Conservation (phyloP, 1,140 invertebrate genomes). For the Philopotamus ludificatus region DNA sequence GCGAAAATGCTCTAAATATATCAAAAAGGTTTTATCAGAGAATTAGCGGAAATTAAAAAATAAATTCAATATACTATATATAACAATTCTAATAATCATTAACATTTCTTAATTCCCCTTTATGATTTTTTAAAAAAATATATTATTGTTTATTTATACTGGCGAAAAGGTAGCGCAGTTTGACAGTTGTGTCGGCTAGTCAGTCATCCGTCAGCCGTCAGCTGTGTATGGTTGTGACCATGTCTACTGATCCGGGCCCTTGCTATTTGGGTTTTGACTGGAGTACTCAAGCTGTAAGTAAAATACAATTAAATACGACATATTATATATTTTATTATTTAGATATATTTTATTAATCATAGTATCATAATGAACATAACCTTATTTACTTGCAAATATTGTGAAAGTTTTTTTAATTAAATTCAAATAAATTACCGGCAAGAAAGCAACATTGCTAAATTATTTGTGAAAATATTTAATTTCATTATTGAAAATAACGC, state of each 20-base stretch:
- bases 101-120: no score
- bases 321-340: no score
- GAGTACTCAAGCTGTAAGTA: constrained; percentile 76
- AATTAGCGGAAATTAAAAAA: no score
- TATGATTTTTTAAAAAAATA: no score
- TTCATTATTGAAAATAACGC: constrained; percentile 20
- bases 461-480: no score
- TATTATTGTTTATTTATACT: neutral
- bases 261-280: constrained; percentile 75
- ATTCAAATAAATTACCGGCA: constrained; percentile 13
- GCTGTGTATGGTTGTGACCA: constrained; percentile 34
- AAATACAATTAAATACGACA: no score
- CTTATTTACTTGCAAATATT: neutral
- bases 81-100: no score
- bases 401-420: neutral
- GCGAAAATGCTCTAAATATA: no score
- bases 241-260: constrained; percentile 41
- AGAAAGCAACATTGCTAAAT: constrained; percentile 5
- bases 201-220: constrained; percentile 46
- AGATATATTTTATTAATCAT: no score
- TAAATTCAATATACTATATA: no score
- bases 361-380: neutral
- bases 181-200: constrained; percentile 35
- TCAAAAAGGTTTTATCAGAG: no score
- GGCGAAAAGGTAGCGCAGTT: neutral